Conservation (phyloP, 2,113 vertebrate genomes). For the Periophthalmodon schlosseri region DNA sequence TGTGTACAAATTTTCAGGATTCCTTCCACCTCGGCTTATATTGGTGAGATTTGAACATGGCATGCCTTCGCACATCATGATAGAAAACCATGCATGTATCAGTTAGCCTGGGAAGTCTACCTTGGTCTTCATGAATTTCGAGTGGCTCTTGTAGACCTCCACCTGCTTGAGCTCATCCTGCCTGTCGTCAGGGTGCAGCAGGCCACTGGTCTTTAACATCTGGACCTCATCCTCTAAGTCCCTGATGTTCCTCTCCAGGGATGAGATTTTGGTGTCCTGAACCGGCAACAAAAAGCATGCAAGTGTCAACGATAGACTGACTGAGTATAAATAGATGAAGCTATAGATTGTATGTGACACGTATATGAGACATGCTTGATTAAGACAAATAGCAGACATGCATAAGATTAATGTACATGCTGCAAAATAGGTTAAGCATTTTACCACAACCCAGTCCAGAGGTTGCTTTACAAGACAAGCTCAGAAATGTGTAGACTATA, state of each 20-base stretch:
- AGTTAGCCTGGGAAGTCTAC: slow-evolving; percentile 70
- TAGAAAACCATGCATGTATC: neutral
- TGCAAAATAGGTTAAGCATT: slow-evolving; percentile 18
- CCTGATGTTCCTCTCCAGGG: slow-evolving; percentile 94
- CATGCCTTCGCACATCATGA: slow-evolving; percentile 3
- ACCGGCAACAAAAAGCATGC: slow-evolving; percentile 55
- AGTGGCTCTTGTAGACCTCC: slow-evolving; percentile 98
- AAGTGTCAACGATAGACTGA: slow-evolving; percentile 34
- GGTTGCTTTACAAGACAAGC: slow-evolving; percentile 58
- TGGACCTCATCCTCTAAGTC: slow-evolving; percentile 99
- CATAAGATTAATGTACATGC: neutral
- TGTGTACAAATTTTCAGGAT: no score
- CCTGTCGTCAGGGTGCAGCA: slow-evolving; percentile 87
- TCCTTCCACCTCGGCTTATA: neutral
- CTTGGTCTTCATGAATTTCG: slow-evolving; percentile 99
- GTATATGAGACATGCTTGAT: neutral
- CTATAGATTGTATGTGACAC: neutral
- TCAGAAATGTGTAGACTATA: slow-evolving; percentile 40
- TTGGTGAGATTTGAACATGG: neutral
- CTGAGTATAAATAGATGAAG: slow-evolving; percentile 1
- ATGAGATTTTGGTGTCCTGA: slow-evolving; percentile 98
- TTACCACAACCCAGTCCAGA: slow-evolving; percentile 47
- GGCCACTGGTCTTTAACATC: slow-evolving; percentile 94
- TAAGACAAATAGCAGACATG: neutral
- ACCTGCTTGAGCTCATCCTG: slow-evolving; percentile 96